Conservation (phyloP, 2,797 vertebrate species). For the Poeciliopsis paucimaculata region DNA sequence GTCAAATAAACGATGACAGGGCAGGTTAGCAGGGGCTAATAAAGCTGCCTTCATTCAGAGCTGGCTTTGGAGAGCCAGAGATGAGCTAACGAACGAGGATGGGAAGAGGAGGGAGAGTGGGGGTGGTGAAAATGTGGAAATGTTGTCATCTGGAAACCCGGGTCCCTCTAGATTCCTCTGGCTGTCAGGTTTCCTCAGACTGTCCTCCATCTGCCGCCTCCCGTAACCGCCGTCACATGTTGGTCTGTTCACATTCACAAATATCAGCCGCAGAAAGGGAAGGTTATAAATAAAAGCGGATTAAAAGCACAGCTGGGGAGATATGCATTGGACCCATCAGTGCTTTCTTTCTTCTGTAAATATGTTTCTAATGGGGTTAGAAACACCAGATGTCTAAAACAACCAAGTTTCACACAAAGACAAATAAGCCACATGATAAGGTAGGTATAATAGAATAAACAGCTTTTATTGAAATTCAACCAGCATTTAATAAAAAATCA, state of each 20-base stretch:
- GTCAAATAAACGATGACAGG: conserved; percentile 63
- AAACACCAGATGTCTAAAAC: conserved; percentile 6
- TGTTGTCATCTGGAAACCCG: conserved; percentile 62
- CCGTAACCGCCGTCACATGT: conserved; percentile 21
- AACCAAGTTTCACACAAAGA: conserved; percentile 5
- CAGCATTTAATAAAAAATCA: not conserved
- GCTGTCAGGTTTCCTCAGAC: conserved; percentile 58
- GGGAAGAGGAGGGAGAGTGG: conserved; percentile 24
- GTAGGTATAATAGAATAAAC: not conserved
- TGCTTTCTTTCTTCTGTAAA: not conserved
- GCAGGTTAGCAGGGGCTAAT: conserved; percentile 60
- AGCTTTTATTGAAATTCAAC: not conserved
- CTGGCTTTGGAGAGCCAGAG: conserved; percentile 25
- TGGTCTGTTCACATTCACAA: conserved; percentile 30
- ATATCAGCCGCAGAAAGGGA: conserved; percentile 16
- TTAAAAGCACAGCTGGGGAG: conserved; percentile 16
- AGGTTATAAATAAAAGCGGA: conserved; percentile 38
- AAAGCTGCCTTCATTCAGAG: conserved; percentile 54
- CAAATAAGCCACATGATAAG: conserved; percentile 5
- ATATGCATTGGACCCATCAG: not conserved
- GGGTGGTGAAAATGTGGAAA: conserved; percentile 22
- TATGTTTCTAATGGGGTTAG: not conserved
- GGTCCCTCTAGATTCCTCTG: conserved; percentile 57
- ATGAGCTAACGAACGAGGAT: conserved; percentile 33
- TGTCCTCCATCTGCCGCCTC: conserved; percentile 15